Base-by-base conservation (phyloP, 2,797 vertebrate genomes). In the Phoebastria nigripes region DNA sequence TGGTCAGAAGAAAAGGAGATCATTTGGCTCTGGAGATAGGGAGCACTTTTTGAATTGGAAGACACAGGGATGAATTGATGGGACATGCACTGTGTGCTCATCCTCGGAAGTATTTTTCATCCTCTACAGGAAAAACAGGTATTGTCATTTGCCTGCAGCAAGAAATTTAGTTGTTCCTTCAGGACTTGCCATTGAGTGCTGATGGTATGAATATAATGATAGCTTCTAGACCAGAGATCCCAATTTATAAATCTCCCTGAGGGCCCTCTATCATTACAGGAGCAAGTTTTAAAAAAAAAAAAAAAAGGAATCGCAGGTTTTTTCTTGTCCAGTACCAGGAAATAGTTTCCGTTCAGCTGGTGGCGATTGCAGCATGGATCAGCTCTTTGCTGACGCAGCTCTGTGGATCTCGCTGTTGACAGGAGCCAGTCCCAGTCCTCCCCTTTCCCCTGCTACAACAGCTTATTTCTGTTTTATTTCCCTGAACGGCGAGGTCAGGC, bases 401-500 rank as follows among this genome's bases (percentile, higher is more conserved):
- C 39, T 0, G 0, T 33, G 72, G 55, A 12, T 81, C 55, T 47
- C 0, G 0, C 41, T 66, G 51, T 24, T 28, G 24, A 1, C 72
- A 11, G 74, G 17, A 37, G 8, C 29, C 37, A 1, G 52, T 58
- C 69, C 69, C 49, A 3, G 9, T 15, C 9, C 9, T 25, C 33
- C 46, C 13, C 25, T 7, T 80, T 62, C 69, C 37, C 37, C 42
- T 65, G 63, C 77, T 63, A 31, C 6, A 2, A 19, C 33, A 44
- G 28, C 56, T 63, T 22, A 8, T 76, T 81, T 63, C 55, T 6
- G 44, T 11, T 76, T 51, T 51, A 29, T 76, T 91, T 51, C 70
- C 55, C 26, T 28, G n/a, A 33, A 26, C 16, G 1, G 33, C 5
- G 1, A 33, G 49, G 37, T 44, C 12, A 3, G 52, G 67, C 1